Conservation (phyloP, 2,888 invertebrate species). For the Quadroppia sp. region DNA sequence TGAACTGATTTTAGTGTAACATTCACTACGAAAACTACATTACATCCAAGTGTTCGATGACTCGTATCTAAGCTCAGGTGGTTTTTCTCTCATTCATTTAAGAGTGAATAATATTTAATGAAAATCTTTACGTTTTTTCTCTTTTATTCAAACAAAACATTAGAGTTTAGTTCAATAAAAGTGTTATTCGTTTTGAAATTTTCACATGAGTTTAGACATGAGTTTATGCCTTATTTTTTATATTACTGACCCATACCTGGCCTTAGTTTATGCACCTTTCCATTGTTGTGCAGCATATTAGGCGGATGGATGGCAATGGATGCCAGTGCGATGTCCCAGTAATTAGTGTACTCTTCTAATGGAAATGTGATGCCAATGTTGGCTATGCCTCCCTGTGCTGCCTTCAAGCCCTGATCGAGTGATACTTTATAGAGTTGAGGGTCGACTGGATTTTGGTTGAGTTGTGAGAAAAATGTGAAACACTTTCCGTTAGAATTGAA, state of each 20-base stretch:
- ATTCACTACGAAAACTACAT: neutral
- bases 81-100: neutral
- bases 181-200: no score
- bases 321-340: conserved; percentile 1
- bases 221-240: neutral
- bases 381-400: neutral
- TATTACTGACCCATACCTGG: neutral
- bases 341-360: conserved; percentile 20
- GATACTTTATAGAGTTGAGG: conserved; percentile 2
- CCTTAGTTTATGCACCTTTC: neutral
- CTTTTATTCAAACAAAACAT: no score
- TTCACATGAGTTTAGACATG: no score
- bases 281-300: neutral
- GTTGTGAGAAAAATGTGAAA: conserved; percentile 10
- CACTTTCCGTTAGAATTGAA: conserved; percentile 22
- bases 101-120: neutral
- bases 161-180: no score
- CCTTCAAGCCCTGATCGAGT: conserved; percentile 4
- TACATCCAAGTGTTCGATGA: neutral
- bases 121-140: no score
- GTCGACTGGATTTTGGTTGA: conserved; percentile 16
- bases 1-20: neutral
- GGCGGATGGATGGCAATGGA: neutral
- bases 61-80: neutral
- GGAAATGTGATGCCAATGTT: neutral